Evolutionary conservation across 2,888 invertebrate genomes (phyloP), one percentile per base, ranked within the genome.

Genomic region (Caenorhabditis japonica): DNA sequence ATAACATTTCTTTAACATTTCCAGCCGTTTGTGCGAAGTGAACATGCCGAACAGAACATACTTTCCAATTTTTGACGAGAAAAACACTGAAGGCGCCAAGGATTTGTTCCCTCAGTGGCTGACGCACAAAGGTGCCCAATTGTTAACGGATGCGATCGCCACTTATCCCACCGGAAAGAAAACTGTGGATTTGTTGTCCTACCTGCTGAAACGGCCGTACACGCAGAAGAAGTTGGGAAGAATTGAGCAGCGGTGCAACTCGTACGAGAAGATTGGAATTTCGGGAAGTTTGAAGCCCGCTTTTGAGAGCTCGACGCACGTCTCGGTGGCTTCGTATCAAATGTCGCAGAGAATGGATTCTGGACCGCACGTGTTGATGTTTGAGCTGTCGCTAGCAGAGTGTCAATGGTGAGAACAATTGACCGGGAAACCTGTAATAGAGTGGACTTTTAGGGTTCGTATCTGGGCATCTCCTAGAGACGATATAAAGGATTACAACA

Each of bases 331-430:
- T 15, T 34, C 36, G 13, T 61, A 46, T 30, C 3, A 25, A 1
- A 0, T 61, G 1, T 17, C 21, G 10, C 33, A 34, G 43, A 33
- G 19, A 13, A 5, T 4, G 8, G 21, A 17, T n/a, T 12, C 13
- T 2, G 19, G n/a, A 2, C 25, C 34, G 19, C 27, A 33, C 19
- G 17, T 15, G 2, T 4, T 44, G 5, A 36, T 19, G 17, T 43
- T 52, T 13, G 27, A 52, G 27, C 41, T 61, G 19, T 25, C 33
- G 21, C 10, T 61, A 27, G 27, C n/a, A 10, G 25, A 43, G 15
- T 61, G 61, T 38, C 52, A 61, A n/a, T 61, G 61, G 61, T 61
- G 33, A 25, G 41, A n/a, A n/a, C n/a, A n/a, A n/a, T n/a, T n/a
- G n/a, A n/a, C n/a, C n/a, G n/a, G n/a, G n/a, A n/a, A n/a, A n/a